phyloP scores from a whole-genome alignment of 92 coral and sea anemone species.

The Zoanthus sociatus region DNA sequence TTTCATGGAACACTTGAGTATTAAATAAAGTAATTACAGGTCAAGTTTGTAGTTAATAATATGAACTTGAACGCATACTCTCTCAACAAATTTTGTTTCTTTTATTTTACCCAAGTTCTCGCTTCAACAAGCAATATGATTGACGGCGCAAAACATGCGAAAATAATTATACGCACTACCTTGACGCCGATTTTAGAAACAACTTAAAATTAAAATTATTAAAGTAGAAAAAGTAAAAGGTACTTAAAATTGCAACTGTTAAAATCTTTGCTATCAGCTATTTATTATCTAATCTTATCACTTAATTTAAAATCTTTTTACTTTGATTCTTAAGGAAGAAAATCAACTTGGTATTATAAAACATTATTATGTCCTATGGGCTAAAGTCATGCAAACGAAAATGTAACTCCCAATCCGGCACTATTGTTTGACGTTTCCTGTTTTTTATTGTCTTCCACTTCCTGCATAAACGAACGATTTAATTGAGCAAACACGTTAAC shows the following conservation, averaged over 20 bases:
- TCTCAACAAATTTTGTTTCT: too few species aligned
- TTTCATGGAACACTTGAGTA: too few species aligned
- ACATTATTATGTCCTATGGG: not conserved
- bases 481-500: not conserved
- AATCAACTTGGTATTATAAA: not conserved
- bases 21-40: too few species aligned
- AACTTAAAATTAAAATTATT: too few species aligned
- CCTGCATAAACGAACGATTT: constrained; percentile 31
- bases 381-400: constrained; percentile 48
- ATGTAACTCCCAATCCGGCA: not conserved
- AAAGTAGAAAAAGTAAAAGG: too few species aligned
- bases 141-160: too few species aligned
- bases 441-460: constrained; percentile 10
- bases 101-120: too few species aligned
- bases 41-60: too few species aligned
- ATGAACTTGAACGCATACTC: too few species aligned
- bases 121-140: too few species aligned
- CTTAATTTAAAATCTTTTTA: not conserved
- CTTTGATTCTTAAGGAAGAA: constrained; percentile 1
- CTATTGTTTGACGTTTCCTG: constrained; percentile 42
- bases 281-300: not conserved
- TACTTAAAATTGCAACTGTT: not conserved
- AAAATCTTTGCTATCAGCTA: not conserved
- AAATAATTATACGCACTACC: too few species aligned
- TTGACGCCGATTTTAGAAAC: too few species aligned